Evolutionary conservation across 2,888 invertebrate species (phyloP), one percentile per base, ranked within the genome.

Genomic region (Melieria picta): DNA sequence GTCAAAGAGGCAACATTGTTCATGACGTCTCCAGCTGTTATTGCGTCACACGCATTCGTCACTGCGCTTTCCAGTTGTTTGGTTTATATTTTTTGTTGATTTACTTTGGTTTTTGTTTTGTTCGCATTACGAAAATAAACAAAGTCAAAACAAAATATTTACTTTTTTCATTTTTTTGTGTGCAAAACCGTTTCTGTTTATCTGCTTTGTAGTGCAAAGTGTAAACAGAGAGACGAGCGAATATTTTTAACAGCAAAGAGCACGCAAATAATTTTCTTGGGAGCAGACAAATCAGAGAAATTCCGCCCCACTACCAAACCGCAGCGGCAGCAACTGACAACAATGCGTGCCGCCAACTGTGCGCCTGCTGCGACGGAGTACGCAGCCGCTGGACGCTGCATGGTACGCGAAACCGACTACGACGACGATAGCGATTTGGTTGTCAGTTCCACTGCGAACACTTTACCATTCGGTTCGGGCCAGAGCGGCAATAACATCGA

Each of bases 391-490:
- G 43, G 46, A 42, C 52, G 46, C 62, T 69, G 69, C 69, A 47
- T 55, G 30, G 9, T 52, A 9, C n/a, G 10, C 46, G 45, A 55
- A 62, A 62, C 46, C 46, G 47, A 69, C 16, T 13, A 43, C 64
- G 11, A 45, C n/a, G 50, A 68, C 16, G 52, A 60, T 42, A 56
- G 45, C 5, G 57, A 72, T 56, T 62, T 67, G 67, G 62, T 71
- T 69, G 76, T 65, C 46, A 71, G 72, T 73, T 74, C 75, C 69
- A 74, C 74, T 62, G 71, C 69, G 65, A 50, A 60, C 50, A 66
- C 58, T 70, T 63, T 66, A 60, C 65, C 68, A 58, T 70, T 72
- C 65, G 72, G 72, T 72, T 48, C 74, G 16, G 72, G 46, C 60
- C 55, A 64, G 30, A 55, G 47, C 13, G 65, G 52, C 52, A 66